Evolutionary conservation across 2,113 vertebrate genomes (phyloP).

Genomic region (Canis aureus): DNA sequence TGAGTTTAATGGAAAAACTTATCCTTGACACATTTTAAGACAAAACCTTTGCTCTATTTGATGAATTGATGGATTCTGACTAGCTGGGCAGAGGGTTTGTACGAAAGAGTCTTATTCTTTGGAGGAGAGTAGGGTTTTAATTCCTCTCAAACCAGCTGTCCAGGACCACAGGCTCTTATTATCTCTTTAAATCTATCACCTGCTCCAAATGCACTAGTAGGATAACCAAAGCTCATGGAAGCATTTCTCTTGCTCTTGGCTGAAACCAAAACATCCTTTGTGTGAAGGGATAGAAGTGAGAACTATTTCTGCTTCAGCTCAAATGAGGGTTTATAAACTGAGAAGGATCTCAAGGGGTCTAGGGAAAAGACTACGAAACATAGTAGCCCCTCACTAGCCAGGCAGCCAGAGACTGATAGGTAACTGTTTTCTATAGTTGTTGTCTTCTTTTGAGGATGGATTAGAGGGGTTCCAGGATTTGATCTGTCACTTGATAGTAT

Average conservation of each 20-base stretch:
- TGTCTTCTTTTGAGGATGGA: background rate
- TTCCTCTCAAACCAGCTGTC: constrained; percentile 54
- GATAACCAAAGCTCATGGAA: constrained; percentile 37
- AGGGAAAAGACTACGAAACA: constrained; percentile 40
- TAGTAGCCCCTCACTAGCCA: constrained; percentile 1
- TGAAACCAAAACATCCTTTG: constrained; percentile 60
- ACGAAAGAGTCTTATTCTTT: constrained; percentile 50
- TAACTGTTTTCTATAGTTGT: background rate
- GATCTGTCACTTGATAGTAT: constrained; percentile 7
- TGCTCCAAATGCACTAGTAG: constrained; percentile 40
- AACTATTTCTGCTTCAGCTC: constrained; percentile 61
- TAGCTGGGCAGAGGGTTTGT: background rate
- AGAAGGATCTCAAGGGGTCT: constrained; percentile 38
- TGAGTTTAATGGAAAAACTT: background rate
- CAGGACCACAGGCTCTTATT: constrained; percentile 37
- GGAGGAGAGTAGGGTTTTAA: constrained; percentile 35
- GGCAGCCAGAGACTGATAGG: constrained; percentile 22
- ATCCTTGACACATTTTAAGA: constrained; percentile 22
- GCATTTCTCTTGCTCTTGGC: constrained; percentile 22
- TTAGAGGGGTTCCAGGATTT: background rate
- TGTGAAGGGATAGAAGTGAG: constrained; percentile 51
- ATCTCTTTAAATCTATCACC: constrained; percentile 53
- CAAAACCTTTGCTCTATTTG: constrained; percentile 5
- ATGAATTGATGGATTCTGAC: constrained; percentile 23
- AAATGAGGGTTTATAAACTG: constrained; percentile 49